These are phyloP conservation scores for Parazoanthus darwini DNA, from an alignment of 92 coral and sea anemone species.

Conservation along the genomic window DNA sequence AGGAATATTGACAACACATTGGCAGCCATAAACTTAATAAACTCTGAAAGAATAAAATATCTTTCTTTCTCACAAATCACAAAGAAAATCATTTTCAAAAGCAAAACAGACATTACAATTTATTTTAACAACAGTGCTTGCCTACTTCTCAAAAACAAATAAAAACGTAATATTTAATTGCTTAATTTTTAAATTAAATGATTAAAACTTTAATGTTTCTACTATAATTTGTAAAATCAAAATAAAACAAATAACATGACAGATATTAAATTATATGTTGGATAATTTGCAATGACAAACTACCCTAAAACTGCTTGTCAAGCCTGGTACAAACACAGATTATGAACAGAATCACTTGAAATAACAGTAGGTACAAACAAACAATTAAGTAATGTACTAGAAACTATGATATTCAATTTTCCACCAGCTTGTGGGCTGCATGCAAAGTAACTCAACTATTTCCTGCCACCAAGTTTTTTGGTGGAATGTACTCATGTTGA, in stretches of 20 bases:
- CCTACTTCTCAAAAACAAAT: neutral
- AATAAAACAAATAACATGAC: neutral
- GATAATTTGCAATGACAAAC: neutral
- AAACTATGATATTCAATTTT: neutral
- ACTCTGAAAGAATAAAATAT: neutral
- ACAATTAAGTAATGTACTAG: neutral
- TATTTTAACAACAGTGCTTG: neutral
- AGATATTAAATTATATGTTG: neutral
- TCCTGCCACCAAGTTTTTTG: neutral
- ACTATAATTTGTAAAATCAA: neutral
- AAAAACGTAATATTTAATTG: neutral
- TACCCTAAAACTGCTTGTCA: neutral
- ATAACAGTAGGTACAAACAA: neutral
- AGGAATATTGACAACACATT: neutral
- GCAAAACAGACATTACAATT: neutral
- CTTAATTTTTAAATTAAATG: neutral
- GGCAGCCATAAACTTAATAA: neutral
- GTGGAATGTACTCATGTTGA: neutral
- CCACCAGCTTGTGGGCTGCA: neutral
- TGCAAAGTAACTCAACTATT: neutral
- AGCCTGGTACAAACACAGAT: neutral
- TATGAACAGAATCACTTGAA: neutral
- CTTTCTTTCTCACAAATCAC: neutral
- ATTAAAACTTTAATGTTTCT: neutral
- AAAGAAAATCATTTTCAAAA: neutral